phyloP scores from a whole-genome alignment of 30 jellyfish, hydroid and myxozoan species.

The Cassiopea xamachana region DNA sequence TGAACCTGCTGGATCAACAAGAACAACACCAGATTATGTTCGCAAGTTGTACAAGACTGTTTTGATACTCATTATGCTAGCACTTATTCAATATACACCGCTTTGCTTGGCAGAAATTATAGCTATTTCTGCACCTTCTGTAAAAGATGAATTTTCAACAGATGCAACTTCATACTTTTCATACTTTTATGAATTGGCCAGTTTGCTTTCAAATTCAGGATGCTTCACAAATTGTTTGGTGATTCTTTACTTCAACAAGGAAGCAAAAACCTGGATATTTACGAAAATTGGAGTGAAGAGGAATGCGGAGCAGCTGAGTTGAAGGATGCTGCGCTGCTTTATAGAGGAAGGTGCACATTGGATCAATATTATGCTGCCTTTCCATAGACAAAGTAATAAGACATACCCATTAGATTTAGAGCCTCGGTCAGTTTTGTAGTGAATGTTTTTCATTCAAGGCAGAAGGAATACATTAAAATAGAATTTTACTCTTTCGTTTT shows the following conservation, averaged over 20 bases:
- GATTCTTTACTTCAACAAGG: neutral
- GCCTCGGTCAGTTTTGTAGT: too few relatives aligned
- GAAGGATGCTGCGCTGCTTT: too few relatives aligned
- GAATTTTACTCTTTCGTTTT: too few relatives aligned
- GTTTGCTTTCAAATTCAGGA: neutral
- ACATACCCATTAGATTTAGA: too few relatives aligned
- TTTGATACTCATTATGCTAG: neutral
- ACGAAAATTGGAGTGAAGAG: neutral
- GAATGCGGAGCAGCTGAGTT: neutral
- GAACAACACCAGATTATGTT: conserved; percentile 4
- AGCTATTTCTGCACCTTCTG: neutral
- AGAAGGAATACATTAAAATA: too few relatives aligned
- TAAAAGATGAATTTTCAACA: neutral
- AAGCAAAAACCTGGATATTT: conserved; percentile 6
- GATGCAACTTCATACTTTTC: neutral
- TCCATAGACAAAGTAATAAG: too few relatives aligned
- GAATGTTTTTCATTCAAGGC: too few relatives aligned
- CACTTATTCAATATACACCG: neutral
- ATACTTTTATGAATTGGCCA: neutral
- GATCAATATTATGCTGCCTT: too few relatives aligned
- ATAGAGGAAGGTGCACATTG: too few relatives aligned
- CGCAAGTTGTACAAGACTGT: conserved; percentile 22
- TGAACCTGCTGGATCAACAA: neutral
- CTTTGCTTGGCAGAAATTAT: neutral
- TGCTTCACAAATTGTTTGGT: neutral